Conservation (phyloP, 2,888 invertebrate genomes). For the Athrips mouffetella region DNA sequence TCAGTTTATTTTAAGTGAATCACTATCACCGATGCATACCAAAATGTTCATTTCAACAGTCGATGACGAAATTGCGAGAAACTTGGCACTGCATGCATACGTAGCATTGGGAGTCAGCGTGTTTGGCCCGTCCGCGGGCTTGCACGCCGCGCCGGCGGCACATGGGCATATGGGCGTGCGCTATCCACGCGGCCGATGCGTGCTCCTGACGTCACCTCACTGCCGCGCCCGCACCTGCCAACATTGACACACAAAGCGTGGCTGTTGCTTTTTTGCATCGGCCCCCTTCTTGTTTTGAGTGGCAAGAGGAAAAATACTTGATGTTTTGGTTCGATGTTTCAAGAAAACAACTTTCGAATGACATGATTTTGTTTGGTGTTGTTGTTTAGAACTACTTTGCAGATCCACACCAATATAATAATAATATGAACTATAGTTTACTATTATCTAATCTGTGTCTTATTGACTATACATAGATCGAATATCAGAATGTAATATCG, state of each 20-base stretch:
- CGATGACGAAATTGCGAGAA: neutral
- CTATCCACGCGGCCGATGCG: slow-evolving; percentile 30
- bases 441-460: no score
- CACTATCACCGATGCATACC: neutral
- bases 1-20: no score
- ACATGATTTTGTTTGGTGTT: no score
- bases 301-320: neutral
- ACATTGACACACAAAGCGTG: slow-evolving; percentile 32
- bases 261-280: neutral
- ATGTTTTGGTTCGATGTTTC: neutral
- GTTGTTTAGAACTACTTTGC: no score
- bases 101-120: neutral
- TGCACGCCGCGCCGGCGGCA: slow-evolving; percentile 28
- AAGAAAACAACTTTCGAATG: no score
- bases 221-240: slow-evolving; percentile 28
- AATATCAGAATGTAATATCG: no score
- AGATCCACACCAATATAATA: no score
- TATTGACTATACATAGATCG: no score
- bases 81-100: slow-evolving; percentile 8
- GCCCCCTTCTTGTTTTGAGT: slow-evolving; percentile 1
- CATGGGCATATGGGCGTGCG: slow-evolving; percentile 23
- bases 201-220: slow-evolving; percentile 34
- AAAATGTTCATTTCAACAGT: neutral
- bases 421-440: no score
- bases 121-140: neutral